Base-by-base conservation (phyloP, 2,888 invertebrate species). In the Sarcophaga caerulescens region DNA sequence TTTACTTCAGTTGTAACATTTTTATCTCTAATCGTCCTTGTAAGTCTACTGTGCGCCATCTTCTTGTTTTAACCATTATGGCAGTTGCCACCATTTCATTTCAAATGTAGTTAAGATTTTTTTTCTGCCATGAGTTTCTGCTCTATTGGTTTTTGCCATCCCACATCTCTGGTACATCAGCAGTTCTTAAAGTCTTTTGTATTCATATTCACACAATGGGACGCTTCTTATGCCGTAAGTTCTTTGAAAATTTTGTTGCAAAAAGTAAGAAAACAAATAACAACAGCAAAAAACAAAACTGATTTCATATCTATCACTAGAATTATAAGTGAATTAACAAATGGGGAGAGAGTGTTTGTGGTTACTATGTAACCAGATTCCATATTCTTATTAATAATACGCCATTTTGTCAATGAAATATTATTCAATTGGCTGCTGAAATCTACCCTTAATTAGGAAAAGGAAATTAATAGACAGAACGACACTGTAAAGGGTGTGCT, bases 1-100 rank as follows among this genome's bases (percentile, higher is more conserved):
- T 52, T 52, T 52, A 35, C 8, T 52, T 14, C 52, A 12, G 52
- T 60, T 11, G 3, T 3, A 2, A 6, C 44, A 21, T 45, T 23
- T 12, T 23, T 23, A 21, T 69, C 17, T 52, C 45, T 52, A 3
- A 21, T 5, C 14, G 3, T 59, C n/a, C 57, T 23, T 21, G 21
- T 69, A 52, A n/a, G 44, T 62, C 62, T 69, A 62, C 74, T 62
- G 74, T 74, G 74, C 81, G 35, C 19, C 60, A 74, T 68, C 47
- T 66, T 65, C 44, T 17, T 35, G 23, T 1, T 65, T 62, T 71
- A 5, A 19, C 19, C 59, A 73, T 60, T 14, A 66, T 47, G 59
- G 17, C 23, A 45, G 65, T 73, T 59, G 63, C 63, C 65, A 71
- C 44, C 44, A 71, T 8, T n/a, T n/a, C 59, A 12, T 21, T 70